Base-by-base conservation (phyloP, 1,140 invertebrate species). In the Drosophila melanogaster region DNA sequence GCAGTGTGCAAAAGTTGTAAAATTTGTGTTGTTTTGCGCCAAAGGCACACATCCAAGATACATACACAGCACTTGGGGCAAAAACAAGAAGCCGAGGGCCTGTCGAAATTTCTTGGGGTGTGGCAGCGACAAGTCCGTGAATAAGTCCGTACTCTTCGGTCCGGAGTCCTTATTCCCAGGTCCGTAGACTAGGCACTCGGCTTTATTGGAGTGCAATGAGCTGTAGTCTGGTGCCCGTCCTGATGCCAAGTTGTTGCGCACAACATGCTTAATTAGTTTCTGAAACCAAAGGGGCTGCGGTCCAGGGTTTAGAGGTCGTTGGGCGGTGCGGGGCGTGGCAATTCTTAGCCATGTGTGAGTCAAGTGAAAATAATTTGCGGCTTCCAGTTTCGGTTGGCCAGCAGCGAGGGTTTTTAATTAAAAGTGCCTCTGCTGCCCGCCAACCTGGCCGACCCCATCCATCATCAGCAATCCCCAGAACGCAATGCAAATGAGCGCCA, bases 251-350 rank as follows among this genome's bases (percentile, higher is more conserved):
- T 80, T 62, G 71, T 76, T 84, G 77, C 73, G 53, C 56, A 66
- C 58, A 86, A 64, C 66, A 73, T 75, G 54, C 74, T 81, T 86
- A 84, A 84, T 84, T 86, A 77, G 81, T 74, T 81, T 81, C 61
- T 65, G 43, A 44, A 76, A 51, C 57, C 58, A 12, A 55, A 50
- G 61, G 60, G 53, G 26, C 50, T 43, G 51, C 22, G 41, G 33
- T 41, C 15, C 30, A 8, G 41, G 44, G 56, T 51, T 46, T 22
- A 38, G 65, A 57, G 53, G 40, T 33, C 26, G 38, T 14, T 38
- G 26, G 47, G 14, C 37, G 37, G 37, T 12, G 37, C 19, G 37
- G 37, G 37, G 37, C 19, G 37, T 12, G 12, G 37, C 37, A 3
- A 12, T 14, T 41, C 30, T 46, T 46, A n/a, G 41, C 56, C 75